Percentiles rank a stretch among this genome's conserved stretches.
Conservation (phyloP, 2,797 vertebrate species). For the Chaetophractus vellerosus region DNA sequence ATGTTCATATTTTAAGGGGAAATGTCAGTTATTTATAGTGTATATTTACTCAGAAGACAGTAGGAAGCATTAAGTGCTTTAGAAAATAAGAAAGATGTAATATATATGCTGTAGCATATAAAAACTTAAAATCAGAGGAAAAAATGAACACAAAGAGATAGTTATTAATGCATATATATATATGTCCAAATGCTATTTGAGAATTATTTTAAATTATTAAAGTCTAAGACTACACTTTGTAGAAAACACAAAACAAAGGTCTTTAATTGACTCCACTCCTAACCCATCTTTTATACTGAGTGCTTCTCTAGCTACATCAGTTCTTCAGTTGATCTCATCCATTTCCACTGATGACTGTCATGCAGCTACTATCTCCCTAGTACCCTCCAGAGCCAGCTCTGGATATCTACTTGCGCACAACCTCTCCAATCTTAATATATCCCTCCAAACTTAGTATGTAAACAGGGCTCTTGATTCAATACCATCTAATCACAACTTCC, state of each 20-base stretch:
- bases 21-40: not conserved
- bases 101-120: not conserved
- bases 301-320: not conserved
- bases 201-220: conserved; percentile 43
- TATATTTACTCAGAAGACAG: not conserved
- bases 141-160: not conserved
- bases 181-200: not conserved
- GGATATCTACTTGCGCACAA: not conserved
- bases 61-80: not conserved
- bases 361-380: not conserved
- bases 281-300: not conserved
- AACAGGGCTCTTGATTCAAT: not conserved
- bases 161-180: not conserved
- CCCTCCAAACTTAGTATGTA: not conserved
- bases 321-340: not conserved
- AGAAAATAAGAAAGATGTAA: not conserved
- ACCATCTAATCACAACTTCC: not conserved
- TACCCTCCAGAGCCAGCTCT: not conserved
- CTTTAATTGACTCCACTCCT: not conserved
- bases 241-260: not conserved
- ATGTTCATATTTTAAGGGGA: not conserved
- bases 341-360: not conserved
- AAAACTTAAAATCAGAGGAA: not conserved
- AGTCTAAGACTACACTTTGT: not conserved
- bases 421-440: not conserved